Conservation (phyloP, 2,113 vertebrate genomes). For the Sprattus sprattus region DNA sequence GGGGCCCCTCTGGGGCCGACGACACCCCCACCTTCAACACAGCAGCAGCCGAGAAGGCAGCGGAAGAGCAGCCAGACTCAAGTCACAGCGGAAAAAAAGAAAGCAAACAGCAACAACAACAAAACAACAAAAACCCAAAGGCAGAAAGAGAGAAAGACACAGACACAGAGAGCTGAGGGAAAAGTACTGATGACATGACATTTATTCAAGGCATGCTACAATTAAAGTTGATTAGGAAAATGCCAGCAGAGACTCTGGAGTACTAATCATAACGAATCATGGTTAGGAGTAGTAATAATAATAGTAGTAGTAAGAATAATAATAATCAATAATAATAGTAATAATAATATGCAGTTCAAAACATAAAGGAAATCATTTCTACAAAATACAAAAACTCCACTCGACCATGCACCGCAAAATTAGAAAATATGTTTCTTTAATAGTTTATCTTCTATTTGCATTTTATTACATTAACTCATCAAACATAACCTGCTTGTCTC, state of each 20-base stretch:
- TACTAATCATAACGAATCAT: constrained; percentile 49
- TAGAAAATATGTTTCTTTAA: constrained; percentile 84
- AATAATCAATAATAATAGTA: constrained; percentile 59
- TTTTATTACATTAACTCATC: constrained; percentile 76
- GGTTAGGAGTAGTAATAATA: constrained; percentile 26
- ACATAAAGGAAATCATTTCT: constrained; percentile 62
- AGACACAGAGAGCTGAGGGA: constrained; percentile 72
- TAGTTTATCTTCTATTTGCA: constrained; percentile 78
- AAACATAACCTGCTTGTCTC: constrained; percentile 69
- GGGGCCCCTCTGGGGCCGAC: background rate
- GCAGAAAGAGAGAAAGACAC: constrained; percentile 66
- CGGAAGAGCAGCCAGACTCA: constrained; percentile 8
- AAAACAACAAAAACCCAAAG: constrained; percentile 49
- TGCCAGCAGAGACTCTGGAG: constrained; percentile 63
- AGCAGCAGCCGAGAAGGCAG: constrained; percentile 14
- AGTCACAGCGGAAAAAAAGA: background rate
- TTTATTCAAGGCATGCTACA: constrained; percentile 85
- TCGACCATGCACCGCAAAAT: constrained; percentile 75
- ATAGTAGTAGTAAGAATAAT: constrained; percentile 46
- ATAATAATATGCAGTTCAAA: constrained; percentile 70
- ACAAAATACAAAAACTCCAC: constrained; percentile 73
- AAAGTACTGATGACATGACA: constrained; percentile 74
- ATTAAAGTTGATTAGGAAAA: constrained; percentile 74
- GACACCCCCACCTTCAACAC: background rate
- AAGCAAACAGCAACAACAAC: background rate